Base-by-base conservation (phyloP, 2,888 invertebrate species). In the Sericinus montela region DNA sequence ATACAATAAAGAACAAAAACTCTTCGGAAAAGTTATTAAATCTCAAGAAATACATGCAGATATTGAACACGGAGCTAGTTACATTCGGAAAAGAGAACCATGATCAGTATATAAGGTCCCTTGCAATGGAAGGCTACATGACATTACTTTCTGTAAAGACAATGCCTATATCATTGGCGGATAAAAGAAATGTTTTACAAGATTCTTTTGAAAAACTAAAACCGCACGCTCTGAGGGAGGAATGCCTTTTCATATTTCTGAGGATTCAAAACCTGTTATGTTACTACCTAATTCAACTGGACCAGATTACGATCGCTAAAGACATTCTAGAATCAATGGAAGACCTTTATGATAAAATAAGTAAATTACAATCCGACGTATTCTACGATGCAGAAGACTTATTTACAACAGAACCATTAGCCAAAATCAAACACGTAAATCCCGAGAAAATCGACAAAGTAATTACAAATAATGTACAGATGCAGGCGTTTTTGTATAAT, bases 401-500 rank as follows among this genome's bases (percentile, higher is more conserved):
- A 30, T 92, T 92, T 63, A 72, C 75, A 1, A 52, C 72, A 1
- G 79, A 81, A 51, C 54, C 70, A 5, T 52, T 82, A 9, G 32
- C 52, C 1, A 74, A 75, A 4, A 72, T 84, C 32, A 79, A 76
- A 43, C 69, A 75, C 30, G 75, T 86, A 5, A 79, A 78, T 53
- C 83, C 82, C 1, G 80, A 80, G 42, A 91, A 91, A 67, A 79
- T 92, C 14, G 90, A 91, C 56, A 90, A 90, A 61, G 72, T 92
- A 2, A 83, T 90, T 29, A 90, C 91, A 0, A 92, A 91, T 60
- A 92, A 92, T 60, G 76, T 91, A 45, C 91, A 92, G 60, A 92
- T 92, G 91, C 80, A 92, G 60, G 90, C 90, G 3, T 91, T 91
- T 77, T 69, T 91, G 37, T 91, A 91, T 58, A 91, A 90, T 47